A percentile compares a stretch with the other conserved stretches of the same genome.
Conservation (phyloP, 2,113 vertebrate species). For the Cyphomyrus plagiostoma region DNA sequence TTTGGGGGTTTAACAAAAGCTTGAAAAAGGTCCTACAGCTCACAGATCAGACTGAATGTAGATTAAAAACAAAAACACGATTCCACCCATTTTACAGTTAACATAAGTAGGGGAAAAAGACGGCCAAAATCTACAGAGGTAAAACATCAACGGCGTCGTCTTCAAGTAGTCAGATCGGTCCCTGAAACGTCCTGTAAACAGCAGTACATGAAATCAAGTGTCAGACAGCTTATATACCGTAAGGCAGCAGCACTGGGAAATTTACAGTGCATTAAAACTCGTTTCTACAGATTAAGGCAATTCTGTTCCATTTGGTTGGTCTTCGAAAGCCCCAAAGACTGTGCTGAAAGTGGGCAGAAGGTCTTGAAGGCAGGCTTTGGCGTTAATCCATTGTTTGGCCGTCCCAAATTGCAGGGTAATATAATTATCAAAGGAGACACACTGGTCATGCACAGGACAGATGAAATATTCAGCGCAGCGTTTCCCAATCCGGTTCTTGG, state of each 20-base stretch:
- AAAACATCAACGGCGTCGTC: neutral
- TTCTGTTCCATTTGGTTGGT: neutral
- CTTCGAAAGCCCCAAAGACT: neutral
- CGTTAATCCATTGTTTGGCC: neutral
- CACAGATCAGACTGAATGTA: neutral
- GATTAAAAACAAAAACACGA: neutral
- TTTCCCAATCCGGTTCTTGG: too few species aligned
- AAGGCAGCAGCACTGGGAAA: constrained; percentile 9
- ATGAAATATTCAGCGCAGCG: neutral
- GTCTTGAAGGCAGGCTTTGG: neutral
- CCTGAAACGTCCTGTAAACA: constrained; percentile 17
- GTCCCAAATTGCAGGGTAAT: neutral
- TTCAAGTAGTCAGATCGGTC: constrained; percentile 19
- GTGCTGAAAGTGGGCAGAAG: neutral
- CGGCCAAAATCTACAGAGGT: neutral
- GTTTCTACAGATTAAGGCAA: constrained; percentile 2
- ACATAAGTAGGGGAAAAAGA: neutral
- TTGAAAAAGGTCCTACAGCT: neutral
- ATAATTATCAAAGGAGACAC: neutral
- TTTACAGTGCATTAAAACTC: neutral
- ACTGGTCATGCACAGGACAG: neutral
- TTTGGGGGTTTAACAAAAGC: neutral
- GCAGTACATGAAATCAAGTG: constrained; percentile 11
- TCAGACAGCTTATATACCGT: neutral
- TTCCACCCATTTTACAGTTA: neutral